Evolutionary conservation across 1,140 invertebrate genomes (phyloP), one percentile per base, ranked within the genome.

Genomic region (Coptotermes formosanus): DNA sequence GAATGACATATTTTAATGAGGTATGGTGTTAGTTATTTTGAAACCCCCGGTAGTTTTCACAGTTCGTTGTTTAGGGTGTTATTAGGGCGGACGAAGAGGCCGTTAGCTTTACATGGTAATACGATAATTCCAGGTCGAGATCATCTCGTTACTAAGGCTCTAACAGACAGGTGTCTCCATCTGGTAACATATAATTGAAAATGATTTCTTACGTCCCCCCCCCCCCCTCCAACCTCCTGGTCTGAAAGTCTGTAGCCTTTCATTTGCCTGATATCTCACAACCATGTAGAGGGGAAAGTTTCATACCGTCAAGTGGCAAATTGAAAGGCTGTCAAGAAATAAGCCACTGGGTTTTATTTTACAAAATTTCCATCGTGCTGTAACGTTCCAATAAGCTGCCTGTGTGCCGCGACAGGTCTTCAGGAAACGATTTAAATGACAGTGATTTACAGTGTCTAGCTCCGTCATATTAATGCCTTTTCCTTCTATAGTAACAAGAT

Each of bases 181-280:
- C 59, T 64, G 59, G 59, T 4, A 64, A 64, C 59, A n/a, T 64
- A 64, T 64, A 64, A 64, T 64, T 64, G 59, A 64, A 64, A 64
- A 75, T 16, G 64, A 30, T 30, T 75, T 30, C 64, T 75, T 75
- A 11, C 25, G n/a, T n/a, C n/a, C n/a, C n/a, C n/a, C n/a, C n/a
- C n/a, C n/a, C n/a, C 25, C 4, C 4, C 38, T 4, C 4, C 4
- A 25, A 75, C n/a, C 64, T 75, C 30, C 64, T 30, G n/a, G 1
- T 14, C 25, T 75, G n/a, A 30, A 75, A 75, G 64, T 75, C n/a
- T 14, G n/a, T 75, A 75, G n/a, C 64, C 64, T 75, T 14, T 75
- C 64, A 75, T 75, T 75, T 75, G 64, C 64, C 64, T 75, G 64
- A 75, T 75, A 75, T 75, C 30, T 75, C 25, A 75, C 14, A 75